Percentiles rank a stretch among this genome's conserved stretches.
phyloP scores from a whole-genome alignment of 2,797 vertebrate species.

The Eleutherodactylus coqui region DNA sequence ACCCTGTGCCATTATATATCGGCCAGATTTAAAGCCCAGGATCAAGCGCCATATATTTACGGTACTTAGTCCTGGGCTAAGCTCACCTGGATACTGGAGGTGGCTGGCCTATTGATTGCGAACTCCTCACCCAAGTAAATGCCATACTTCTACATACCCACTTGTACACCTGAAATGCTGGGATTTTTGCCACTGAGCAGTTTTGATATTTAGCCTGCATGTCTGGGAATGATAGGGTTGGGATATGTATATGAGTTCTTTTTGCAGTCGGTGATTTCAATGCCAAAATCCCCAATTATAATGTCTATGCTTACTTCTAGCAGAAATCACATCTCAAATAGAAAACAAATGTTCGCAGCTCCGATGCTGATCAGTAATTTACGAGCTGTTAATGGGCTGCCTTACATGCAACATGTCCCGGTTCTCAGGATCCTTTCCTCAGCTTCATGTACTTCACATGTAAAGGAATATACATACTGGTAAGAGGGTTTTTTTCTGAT shows the following conservation, averaged over 20 bases:
- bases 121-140: too few species aligned
- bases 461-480: not conserved
- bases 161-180: too few species aligned
- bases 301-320: conserved; percentile 41
- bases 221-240: not conserved
- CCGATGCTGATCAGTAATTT: conserved; percentile 12
- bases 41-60: too few species aligned
- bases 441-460: not conserved
- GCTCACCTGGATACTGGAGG: too few species aligned
- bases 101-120: too few species aligned
- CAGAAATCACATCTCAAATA: conserved; percentile 11
- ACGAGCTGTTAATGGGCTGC: conserved; percentile 47
- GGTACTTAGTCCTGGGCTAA: too few species aligned
- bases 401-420: not conserved
- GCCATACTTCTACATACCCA: too few species aligned
- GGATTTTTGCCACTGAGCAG: too few species aligned
- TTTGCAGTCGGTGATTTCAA: not conserved
- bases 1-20: too few species aligned
- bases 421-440: not conserved
- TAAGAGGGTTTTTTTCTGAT: not conserved
- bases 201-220: not conserved
- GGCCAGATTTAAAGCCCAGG: too few species aligned
- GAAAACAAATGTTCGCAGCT: conserved; percentile 33
- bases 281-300: not conserved
- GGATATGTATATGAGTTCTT: too few species aligned